Evolutionary conservation across 2,888 invertebrate genomes (phyloP), one percentile per base, ranked within the genome.

Genomic region (Andricus curvator): DNA sequence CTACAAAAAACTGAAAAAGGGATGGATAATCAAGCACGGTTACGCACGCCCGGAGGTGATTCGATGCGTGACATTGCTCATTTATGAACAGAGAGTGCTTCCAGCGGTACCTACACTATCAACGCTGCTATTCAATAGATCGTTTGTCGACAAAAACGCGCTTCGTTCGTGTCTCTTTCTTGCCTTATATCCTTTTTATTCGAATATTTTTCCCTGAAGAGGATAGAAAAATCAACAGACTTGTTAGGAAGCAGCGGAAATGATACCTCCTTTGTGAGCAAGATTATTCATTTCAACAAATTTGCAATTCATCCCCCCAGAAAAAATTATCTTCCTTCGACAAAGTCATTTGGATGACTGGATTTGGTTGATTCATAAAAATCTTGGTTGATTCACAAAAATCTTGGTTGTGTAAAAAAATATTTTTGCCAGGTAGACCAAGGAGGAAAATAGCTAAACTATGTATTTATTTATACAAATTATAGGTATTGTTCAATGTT

Each of bases 51-150:
- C 84, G 85, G 78, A 80, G 88, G 85, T 87, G 89, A 90, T 90
- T 83, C 88, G 88, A 90, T 89, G 88, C 89, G 89, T 90, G 89
- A 90, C 89, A 89, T 88, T 88, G 89, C 88, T 88, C 88, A 87
- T 89, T 89, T 87, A 74, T 51, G 74, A 74, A 74, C 74, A 74
- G 51, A 33, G n/a, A 44, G 44, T 67, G 68, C 48, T 68, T 68
- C 68, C 68, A 68, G 41, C 44, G 20, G n/a, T 74, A 74, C 51
- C 51, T 56, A 74, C 56, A 33, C 74, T 74, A 74, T 74, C 74
- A 74, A 33, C 56, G 74, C 56, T 56, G 20, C 74, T 56, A 56
- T 56, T 74, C 56, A 74, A 74, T 56, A 74, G 44, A 70, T 74
- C 74, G 74, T 74, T 74, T 56, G 74, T 74, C 74, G 74, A 56